Conservation (phyloP, 2,113 vertebrate species). For the Nothocercus julius region DNA sequence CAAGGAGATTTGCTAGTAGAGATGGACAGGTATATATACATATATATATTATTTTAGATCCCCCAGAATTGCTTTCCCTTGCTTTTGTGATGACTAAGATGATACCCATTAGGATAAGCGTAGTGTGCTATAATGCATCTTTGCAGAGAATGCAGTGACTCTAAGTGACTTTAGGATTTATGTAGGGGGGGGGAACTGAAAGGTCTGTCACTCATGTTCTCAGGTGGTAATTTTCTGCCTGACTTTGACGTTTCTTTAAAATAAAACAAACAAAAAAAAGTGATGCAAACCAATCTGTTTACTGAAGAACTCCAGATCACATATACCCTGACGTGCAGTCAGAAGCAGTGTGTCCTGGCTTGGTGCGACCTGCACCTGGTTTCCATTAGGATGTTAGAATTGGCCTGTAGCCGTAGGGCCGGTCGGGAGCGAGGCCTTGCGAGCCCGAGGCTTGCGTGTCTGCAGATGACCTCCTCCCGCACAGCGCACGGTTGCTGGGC, state of each 20-base stretch:
- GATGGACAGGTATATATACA: not conserved
- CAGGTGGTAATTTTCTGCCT: conserved; percentile 22
- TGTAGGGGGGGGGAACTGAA: not conserved
- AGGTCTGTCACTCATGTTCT: not conserved
- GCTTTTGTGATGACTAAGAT: not conserved
- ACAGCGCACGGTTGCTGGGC: not conserved
- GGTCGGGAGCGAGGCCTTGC: not conserved
- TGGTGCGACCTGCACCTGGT: not conserved
- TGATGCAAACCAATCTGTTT: not conserved
- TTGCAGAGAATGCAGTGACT: not conserved
- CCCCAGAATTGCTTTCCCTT: not conserved
- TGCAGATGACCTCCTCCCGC: not conserved
- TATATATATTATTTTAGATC: not conserved
- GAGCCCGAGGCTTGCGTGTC: not conserved
- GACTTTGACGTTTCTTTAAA: not conserved
- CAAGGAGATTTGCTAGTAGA: not conserved
- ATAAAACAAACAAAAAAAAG: not conserved
- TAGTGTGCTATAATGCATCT: not conserved
- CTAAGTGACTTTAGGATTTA: not conserved
- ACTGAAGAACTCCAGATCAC: not conserved
- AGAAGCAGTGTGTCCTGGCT: not conserved
- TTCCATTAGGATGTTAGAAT: not conserved
- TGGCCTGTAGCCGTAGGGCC: not conserved
- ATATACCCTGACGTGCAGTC: not conserved
- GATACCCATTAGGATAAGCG: not conserved